Evolutionary conservation across 2,113 vertebrate species (phyloP).

Genomic region (Callopanchax toddi): DNA sequence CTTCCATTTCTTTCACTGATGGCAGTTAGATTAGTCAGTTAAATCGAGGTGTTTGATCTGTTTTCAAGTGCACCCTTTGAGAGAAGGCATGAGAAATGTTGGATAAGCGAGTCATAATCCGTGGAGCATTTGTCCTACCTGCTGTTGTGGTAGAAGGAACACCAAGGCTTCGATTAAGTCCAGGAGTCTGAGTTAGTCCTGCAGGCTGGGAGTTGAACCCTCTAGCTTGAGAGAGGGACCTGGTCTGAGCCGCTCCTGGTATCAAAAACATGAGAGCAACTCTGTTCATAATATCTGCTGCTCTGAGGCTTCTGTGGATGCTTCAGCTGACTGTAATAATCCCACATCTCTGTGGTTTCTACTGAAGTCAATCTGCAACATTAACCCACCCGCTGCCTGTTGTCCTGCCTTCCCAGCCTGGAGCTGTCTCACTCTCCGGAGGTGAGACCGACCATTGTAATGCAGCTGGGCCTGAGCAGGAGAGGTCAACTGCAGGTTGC

Average conservation of each 20-base stretch:
- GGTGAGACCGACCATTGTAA: slow-evolving; percentile 94
- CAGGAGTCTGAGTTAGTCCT: slow-evolving; percentile 34
- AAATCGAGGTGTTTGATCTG: background rate
- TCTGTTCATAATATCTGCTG: background rate
- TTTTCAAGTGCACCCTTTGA: background rate
- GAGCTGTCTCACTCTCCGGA: slow-evolving; percentile 88
- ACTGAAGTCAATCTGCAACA: background rate
- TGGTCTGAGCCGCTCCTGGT: slow-evolving; percentile 37
- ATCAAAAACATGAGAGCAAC: slow-evolving; percentile 22
- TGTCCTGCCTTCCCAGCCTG: slow-evolving; percentile 45
- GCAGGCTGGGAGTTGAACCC: slow-evolving; percentile 37
- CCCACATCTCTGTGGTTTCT: background rate
- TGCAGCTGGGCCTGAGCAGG: slow-evolving; percentile 92
- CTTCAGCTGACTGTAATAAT: background rate
- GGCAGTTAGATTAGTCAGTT: too few relatives aligned
- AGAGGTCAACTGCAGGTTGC: slow-evolving; percentile 95
- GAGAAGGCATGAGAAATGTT: too few relatives aligned
- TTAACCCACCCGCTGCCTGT: slow-evolving; percentile 44
- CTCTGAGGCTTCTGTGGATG: background rate
- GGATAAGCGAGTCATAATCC: too few relatives aligned
- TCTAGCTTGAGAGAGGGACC: slow-evolving; percentile 33
- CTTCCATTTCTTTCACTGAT: background rate
- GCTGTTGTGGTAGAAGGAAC: slow-evolving; percentile 12
- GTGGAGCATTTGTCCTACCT: slow-evolving; percentile 52
- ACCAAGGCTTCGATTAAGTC: slow-evolving; percentile 23